A percentile compares a stretch with the other conserved stretches of the same genome.
Evolutionary conservation across 1,140 invertebrate species (phyloP).

Genomic region (Zaprionus taronus): DNA sequence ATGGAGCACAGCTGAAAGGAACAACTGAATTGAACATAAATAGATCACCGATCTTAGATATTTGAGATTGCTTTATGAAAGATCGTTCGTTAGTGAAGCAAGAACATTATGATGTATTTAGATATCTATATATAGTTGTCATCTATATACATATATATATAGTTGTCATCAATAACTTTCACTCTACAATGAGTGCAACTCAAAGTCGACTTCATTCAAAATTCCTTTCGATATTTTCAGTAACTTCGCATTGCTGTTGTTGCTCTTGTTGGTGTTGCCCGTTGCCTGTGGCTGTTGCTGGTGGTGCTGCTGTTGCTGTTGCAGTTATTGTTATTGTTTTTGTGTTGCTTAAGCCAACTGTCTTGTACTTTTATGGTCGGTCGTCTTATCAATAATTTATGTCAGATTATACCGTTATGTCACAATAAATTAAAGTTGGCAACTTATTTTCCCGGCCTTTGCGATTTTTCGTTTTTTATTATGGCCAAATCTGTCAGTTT

Average conservation of each 20-base stretch:
- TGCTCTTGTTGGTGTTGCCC: conserved; percentile 37
- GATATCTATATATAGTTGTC: too few relatives aligned
- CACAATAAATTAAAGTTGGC: conserved; percentile 84
- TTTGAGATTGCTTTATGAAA: neutral
- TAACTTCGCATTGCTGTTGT: conserved; percentile 38
- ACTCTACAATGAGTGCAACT: neutral
- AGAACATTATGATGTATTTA: too few relatives aligned
- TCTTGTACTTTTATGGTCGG: conserved; percentile 82
- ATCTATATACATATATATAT: too few relatives aligned
- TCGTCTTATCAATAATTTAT: conserved; percentile 84
- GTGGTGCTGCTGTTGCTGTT: conserved; percentile 28
- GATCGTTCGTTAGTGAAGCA: neutral
- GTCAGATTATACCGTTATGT: conserved; percentile 84
- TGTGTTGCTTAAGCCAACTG: conserved; percentile 73
- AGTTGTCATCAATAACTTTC: too few relatives aligned
- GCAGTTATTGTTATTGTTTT: conserved; percentile 36
- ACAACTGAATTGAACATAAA: too few relatives aligned
- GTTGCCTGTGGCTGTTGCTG: neutral
- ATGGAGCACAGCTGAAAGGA: too few relatives aligned
- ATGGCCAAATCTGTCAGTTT: conserved; percentile 82
- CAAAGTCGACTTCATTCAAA: neutral
- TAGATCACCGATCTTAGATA: neutral
- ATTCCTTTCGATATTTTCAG: conserved; percentile 21
- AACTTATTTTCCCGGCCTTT: conserved; percentile 79
- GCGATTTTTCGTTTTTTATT: conserved; percentile 74